A percentile compares a stretch with the other conserved stretches of the same genome.
These are phyloP conservation scores for Oophaga pumilio DNA, from an alignment of 2,113 vertebrate genomes.

Conservation along the genomic window DNA sequence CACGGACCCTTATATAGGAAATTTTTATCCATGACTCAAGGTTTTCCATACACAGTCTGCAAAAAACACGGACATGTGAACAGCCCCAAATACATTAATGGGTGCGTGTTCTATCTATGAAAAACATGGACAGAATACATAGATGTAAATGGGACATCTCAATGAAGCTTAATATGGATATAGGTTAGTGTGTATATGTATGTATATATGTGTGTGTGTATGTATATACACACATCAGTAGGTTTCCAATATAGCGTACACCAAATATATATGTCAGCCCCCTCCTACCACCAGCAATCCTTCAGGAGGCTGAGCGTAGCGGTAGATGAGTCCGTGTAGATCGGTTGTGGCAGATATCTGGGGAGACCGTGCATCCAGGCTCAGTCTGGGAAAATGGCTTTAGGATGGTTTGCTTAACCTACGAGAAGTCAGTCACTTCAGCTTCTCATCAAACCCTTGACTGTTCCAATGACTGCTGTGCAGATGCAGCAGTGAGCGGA, in stretches of 20 bases:
- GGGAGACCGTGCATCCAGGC: accelerated
- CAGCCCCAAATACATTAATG: too few relatives aligned
- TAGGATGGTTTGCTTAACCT: not conserved
- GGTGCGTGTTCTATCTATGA: too few relatives aligned
- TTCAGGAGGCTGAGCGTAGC: not conserved
- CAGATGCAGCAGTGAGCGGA: not conserved
- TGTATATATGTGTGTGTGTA: too few relatives aligned
- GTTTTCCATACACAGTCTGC: too few relatives aligned
- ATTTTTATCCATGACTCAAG: too few relatives aligned
- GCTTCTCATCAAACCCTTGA: not conserved
- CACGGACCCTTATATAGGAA: too few relatives aligned
- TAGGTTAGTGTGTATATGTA: too few relatives aligned
- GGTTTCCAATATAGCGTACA: not conserved
- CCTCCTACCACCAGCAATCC: not conserved
- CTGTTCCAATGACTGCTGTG: not conserved
- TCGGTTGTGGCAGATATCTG: not conserved
- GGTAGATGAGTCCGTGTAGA: not conserved
- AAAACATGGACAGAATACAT: too few relatives aligned
- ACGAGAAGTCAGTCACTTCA: slow-evolving; percentile 19
- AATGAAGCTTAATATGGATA: too few relatives aligned
- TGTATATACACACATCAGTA: too few relatives aligned
- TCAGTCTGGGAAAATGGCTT: not conserved
- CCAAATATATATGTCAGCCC: not conserved
- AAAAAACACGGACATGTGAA: too few relatives aligned
- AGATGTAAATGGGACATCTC: too few relatives aligned